phyloP scores from a whole-genome alignment of 1,140 invertebrate genomes.

The Bombus terrestris region DNA sequence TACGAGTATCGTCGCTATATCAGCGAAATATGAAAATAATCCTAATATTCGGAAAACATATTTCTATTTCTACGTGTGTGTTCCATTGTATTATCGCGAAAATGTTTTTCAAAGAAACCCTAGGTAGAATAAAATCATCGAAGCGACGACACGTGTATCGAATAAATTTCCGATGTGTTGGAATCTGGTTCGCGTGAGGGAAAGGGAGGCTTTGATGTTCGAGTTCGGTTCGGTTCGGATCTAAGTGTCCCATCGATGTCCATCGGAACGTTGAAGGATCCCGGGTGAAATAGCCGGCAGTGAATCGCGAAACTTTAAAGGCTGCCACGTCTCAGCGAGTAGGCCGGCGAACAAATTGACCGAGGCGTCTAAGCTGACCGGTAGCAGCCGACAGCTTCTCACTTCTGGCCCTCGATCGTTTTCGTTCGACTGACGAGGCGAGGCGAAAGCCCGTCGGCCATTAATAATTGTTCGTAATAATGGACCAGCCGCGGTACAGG shows the following conservation, averaged over 20 bases:
- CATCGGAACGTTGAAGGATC: neutral
- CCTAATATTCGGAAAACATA: no score
- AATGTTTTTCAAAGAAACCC: neutral
- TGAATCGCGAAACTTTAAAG: conserved; percentile 37
- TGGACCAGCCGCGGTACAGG: conserved; percentile 33
- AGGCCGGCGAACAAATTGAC: conserved; percentile 52
- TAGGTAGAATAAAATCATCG: neutral
- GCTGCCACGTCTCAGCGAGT: conserved; percentile 18
- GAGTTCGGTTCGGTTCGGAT: neutral
- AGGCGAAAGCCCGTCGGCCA: conserved; percentile 72
- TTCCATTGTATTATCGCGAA: neutral
- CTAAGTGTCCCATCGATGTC: neutral
- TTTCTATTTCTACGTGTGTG: no score
- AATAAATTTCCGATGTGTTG: neutral
- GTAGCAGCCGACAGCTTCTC: conserved; percentile 68
- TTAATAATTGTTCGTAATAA: conserved; percentile 75
- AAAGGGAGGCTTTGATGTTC: neutral
- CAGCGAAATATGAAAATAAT: no score
- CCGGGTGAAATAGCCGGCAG: neutral
- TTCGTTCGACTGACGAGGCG: conserved; percentile 64
- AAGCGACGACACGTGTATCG: neutral
- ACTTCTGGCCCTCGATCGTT: conserved; percentile 63
- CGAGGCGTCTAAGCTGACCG: conserved; percentile 67
- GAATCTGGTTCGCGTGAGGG: neutral
- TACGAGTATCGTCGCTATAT: no score